phyloP scores from a whole-genome alignment of 92 coral and sea anemone species.

The Chrysogorgia sp. region DNA sequence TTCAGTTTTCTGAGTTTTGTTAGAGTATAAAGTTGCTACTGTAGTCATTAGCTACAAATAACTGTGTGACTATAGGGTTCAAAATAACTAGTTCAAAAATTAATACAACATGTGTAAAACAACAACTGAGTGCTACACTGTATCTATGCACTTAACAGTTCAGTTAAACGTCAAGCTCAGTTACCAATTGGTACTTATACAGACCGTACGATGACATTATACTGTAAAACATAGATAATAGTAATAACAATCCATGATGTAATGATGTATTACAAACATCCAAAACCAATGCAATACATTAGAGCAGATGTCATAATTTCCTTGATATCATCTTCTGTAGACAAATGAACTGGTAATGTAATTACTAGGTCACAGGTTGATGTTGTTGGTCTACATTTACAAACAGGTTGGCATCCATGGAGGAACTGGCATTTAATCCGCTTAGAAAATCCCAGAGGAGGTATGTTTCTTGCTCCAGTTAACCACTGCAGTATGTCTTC shows the following conservation, averaged over 20 bases:
- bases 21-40: too few species aligned
- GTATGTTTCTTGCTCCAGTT: constrained; percentile 45
- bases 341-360: constrained; percentile 35
- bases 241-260: too few species aligned
- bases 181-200: too few species aligned
- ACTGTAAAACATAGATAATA: not conserved
- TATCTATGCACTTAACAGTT: too few species aligned
- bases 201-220: too few species aligned
- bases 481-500: constrained; percentile 20
- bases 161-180: too few species aligned
- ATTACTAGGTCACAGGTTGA: too few species aligned
- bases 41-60: too few species aligned
- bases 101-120: too few species aligned
- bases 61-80: too few species aligned
- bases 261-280: not conserved
- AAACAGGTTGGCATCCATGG: constrained; percentile 45
- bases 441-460: constrained; percentile 56
- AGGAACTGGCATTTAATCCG: constrained; percentile 42
- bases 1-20: too few species aligned
- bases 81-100: not conserved
- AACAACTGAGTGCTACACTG: too few species aligned
- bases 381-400: constrained; percentile 51
- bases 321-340: constrained; percentile 13
- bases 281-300: constrained; percentile 15
- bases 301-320: constrained; percentile 28